Evolutionary conservation across 30 jellyfish, hydroid and myxozoan genomes (phyloP).

Genomic region (Hydractinia echinata): DNA sequence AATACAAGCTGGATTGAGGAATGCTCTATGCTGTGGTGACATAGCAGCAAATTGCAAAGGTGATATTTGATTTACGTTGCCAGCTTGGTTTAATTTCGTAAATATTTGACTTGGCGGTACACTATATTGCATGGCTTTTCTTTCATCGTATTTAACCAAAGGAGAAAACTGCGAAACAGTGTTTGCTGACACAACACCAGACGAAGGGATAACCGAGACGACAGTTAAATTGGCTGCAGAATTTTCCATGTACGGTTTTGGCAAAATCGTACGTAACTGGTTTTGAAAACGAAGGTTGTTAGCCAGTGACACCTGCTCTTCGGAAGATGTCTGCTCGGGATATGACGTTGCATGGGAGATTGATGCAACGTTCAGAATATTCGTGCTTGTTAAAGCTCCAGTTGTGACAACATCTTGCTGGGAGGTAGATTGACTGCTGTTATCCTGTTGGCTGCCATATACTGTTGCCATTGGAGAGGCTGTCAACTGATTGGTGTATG

Average conservation of each 20-base stretch:
- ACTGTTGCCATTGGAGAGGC: constrained; percentile 25
- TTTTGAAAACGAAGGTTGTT: constrained; percentile 11
- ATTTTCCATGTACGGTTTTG: constrained; percentile 16
- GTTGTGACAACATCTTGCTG: constrained; percentile 5
- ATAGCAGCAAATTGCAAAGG: neutral
- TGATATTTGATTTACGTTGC: neutral
- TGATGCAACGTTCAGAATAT: neutral
- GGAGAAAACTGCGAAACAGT: constrained; percentile 26
- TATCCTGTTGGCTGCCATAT: too few species aligned
- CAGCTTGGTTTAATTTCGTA: constrained; percentile 11
- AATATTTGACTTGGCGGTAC: constrained; percentile 37
- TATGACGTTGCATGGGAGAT: neutral
- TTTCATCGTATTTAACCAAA: constrained; percentile 20
- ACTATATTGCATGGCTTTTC: constrained; percentile 18
- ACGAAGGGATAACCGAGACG: neutral
- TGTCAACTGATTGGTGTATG: neutral
- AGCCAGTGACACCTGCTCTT: neutral
- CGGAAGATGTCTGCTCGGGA: neutral
- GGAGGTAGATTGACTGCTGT: neutral
- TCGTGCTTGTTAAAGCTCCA: neutral
- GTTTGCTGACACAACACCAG: constrained; percentile 6
- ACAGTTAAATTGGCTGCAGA: neutral
- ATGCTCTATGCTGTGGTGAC: neutral
- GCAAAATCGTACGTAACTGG: constrained; percentile 27
- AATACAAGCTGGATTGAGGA: constrained; percentile 8